Percentiles rank a stretch among this genome's conserved stretches.
phyloP scores from a whole-genome alignment of 1,140 invertebrate species.

The Leucophenga varia region DNA sequence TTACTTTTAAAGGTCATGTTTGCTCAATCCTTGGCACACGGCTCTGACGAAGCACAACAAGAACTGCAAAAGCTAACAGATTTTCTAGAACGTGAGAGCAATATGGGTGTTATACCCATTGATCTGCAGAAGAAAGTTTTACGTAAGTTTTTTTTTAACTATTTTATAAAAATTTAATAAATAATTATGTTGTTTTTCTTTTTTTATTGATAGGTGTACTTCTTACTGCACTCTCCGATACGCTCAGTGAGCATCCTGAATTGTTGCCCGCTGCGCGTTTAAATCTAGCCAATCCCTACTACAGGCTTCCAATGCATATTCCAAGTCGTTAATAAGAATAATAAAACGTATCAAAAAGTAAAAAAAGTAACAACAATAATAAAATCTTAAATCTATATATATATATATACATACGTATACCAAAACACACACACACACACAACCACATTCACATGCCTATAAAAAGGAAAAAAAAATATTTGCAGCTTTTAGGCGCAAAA shows the following conservation, averaged over 20 bases:
- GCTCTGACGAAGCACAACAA: conserved; percentile 66
- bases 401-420: conserved; percentile 26
- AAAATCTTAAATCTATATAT: too few relatives aligned
- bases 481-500: conserved; percentile 1
- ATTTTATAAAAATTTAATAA: background rate
- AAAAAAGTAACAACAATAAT: too few relatives aligned
- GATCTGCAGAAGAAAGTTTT: conserved; percentile 73
- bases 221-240: conserved; percentile 70
- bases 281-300: conserved; percentile 43
- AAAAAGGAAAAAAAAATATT: conserved; percentile 6
- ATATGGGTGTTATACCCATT: conserved; percentile 67
- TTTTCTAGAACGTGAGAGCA: conserved; percentile 70
- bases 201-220: conserved; percentile 63
- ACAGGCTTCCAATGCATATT: conserved; percentile 44
- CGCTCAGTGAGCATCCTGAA: conserved; percentile 68
- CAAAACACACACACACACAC: conserved; percentile 17
- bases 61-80: conserved; percentile 69
- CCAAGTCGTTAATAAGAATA: conserved; percentile 25
- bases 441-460: conserved; percentile 9
- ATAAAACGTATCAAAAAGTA: conserved; percentile 28
- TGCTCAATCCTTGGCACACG: conserved; percentile 66
- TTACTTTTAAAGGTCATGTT: conserved; percentile 64
- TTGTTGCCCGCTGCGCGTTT: conserved; percentile 59
- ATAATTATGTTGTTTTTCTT: conserved; percentile 4
- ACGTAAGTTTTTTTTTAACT: conserved; percentile 56